phyloP scores from a whole-genome alignment of 1,140 invertebrate genomes.

The Drosophila oshimai region DNA sequence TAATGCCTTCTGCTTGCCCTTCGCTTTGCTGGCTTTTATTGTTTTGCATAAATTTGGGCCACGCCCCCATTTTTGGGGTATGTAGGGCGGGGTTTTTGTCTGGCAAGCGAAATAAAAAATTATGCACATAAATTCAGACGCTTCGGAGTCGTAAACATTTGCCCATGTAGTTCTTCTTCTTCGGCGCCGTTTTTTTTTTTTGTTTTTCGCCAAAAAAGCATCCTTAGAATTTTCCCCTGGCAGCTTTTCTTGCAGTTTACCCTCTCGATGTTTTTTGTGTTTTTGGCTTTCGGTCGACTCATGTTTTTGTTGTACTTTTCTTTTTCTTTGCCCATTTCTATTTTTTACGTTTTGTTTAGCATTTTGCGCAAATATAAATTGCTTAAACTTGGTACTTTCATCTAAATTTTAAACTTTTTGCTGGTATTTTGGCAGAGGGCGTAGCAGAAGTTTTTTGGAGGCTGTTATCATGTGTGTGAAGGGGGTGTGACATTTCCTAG shows the following conservation, averaged over 20 bases:
- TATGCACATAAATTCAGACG: constrained; percentile 74
- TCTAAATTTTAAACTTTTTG: constrained; percentile 40
- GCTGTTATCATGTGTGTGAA: not conserved
- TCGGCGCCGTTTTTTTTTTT: constrained; percentile 6
- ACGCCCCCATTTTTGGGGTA: constrained; percentile 39
- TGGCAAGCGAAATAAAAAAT: constrained; percentile 61
- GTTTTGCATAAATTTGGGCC: constrained; percentile 47
- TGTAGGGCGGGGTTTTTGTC: constrained; percentile 10
- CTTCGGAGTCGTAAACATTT: constrained; percentile 63
- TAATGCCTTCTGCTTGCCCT: constrained; percentile 1
- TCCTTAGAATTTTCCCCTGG: constrained; percentile 26
- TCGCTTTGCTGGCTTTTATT: constrained; percentile 31
- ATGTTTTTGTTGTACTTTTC: constrained; percentile 48
- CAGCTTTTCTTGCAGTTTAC: constrained; percentile 41
- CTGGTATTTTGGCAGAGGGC: constrained; percentile 4
- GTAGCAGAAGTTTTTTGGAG: constrained; percentile 14
- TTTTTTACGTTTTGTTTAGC: constrained; percentile 7
- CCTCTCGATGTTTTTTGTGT: constrained; percentile 17
- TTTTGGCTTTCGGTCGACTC: constrained; percentile 41
- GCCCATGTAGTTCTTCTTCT: constrained; percentile 27
- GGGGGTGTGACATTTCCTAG: constrained; percentile 4
- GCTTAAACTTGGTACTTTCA: constrained; percentile 29
- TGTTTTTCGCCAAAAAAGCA: not conserved
- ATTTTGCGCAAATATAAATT: constrained; percentile 41
- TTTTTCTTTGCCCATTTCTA: constrained; percentile 10